Evolutionary conservation across 2,113 vertebrate species (phyloP), one percentile per base, ranked within the genome.

Genomic region (Lipotes vexillifer): DNA sequence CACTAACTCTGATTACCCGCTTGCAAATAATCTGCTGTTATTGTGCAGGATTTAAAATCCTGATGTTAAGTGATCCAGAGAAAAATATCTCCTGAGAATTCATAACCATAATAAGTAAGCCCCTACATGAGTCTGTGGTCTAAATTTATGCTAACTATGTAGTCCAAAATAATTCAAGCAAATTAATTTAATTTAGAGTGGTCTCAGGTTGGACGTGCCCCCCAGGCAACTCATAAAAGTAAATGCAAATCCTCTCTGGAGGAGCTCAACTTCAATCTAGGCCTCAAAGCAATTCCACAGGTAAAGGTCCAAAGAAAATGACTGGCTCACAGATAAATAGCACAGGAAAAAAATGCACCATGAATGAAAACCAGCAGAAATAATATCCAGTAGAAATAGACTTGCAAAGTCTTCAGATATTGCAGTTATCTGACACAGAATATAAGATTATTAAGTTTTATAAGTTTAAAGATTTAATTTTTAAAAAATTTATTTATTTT

Each of bases 161-260:
- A 49, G 61, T 86, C 33, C 36, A 82, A 85, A 59, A n/a, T 55
- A 41, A 11, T 36, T 80, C 66, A 80, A 61, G 59, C 29, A 84
- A 77, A 81, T 77, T 77, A 87, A 91, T 93, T 83, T 93, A 71
- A 91, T 90, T 83, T 96, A 63, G 63, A 61, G 21, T 49, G 13
- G 14, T n/a, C 71, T 80, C 78, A 89, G 29, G 38, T 92, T 66
- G 41, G 25, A 61, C 49, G 63, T 69, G 52, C 8, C 36, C 68
- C 83, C 41, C 3, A 15, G 17, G 52, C 27, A 88, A 69, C 59
- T 69, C 74, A 55, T 25, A 83, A 57, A 96, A 96, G 23, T 90
- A 82, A 88, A 78, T 36, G 46, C 3, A n/a, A 72, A 63, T 84
- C 52, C 13, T 77, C 59, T 83, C 33, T 72, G 38, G 82, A 95